Evolutionary conservation across 2,113 vertebrate genomes (phyloP).

Genomic region (Tricholaema leucomelas): DNA sequence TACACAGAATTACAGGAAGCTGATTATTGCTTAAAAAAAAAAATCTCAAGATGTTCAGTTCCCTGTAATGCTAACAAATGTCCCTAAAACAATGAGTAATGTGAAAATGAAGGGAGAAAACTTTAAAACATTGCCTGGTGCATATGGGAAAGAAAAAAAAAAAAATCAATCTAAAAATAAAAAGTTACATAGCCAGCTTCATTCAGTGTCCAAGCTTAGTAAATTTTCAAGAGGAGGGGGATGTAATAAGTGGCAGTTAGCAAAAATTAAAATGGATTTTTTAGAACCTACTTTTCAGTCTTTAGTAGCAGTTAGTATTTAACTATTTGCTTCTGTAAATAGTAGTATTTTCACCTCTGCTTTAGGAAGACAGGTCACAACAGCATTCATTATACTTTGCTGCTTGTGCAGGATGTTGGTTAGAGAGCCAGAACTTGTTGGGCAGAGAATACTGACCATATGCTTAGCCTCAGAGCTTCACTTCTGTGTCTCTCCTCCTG

Average conservation of each 20-base stretch:
- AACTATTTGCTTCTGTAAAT: no score
- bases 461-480: neutral
- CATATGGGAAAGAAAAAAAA: neutral
- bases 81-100: slow-evolving; percentile 22
- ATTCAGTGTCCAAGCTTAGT: neutral
- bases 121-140: neutral
- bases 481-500: rapidly evolving
- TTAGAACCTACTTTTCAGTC: neutral
- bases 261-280: neutral
- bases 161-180: neutral
- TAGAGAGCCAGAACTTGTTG: neutral
- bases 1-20: neutral
- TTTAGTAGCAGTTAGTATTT: neutral
- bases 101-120: neutral
- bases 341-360: neutral
- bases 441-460: neutral
- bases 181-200: neutral
- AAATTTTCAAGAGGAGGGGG: neutral
- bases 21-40: neutral
- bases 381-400: neutral
- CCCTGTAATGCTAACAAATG: neutral
- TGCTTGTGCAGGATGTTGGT: neutral
- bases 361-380: neutral
- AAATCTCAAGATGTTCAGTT: neutral
- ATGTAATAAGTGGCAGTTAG: neutral